Conservation (phyloP, 2,888 invertebrate genomes). For the Drymonia ruficornis region DNA sequence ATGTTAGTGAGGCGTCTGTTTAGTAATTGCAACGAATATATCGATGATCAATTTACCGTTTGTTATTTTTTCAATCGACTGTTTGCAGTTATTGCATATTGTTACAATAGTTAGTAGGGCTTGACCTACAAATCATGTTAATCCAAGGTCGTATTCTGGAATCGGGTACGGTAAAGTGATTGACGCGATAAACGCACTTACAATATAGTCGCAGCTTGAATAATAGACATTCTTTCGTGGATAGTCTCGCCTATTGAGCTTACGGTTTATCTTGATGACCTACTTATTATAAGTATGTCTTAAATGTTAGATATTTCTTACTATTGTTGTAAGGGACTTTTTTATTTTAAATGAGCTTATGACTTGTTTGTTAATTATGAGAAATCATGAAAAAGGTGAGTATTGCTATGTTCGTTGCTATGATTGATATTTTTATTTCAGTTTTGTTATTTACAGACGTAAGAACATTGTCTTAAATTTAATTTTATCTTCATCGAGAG, state of each 20-base stretch:
- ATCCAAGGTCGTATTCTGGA: constrained; percentile 23
- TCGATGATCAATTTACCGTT: background rate
- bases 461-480: constrained; percentile 15
- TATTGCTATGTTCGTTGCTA: no score
- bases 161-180: constrained; percentile 29
- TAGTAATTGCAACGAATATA: background rate
- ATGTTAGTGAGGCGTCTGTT: background rate
- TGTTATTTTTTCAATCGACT: background rate
- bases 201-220: constrained; percentile 30
- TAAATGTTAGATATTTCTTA: constrained; percentile 17
- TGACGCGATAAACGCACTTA: constrained; percentile 21
- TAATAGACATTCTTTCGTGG: constrained; percentile 33
- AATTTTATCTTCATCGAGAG: background rate
- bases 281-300: constrained; percentile 27
- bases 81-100: background rate
- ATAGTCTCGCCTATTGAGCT: constrained; percentile 32
- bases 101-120: background rate
- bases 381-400: no score
- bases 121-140: constrained; percentile 18
- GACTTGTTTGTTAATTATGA: no score
- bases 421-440: no score
- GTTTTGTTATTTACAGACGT: no score
- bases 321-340: no score
- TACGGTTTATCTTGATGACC: constrained; percentile 41
- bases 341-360: no score